These are phyloP conservation scores for Diabrotica balteata DNA, from an alignment of 2,888 invertebrate genomes.

Conservation along the genomic window DNA sequence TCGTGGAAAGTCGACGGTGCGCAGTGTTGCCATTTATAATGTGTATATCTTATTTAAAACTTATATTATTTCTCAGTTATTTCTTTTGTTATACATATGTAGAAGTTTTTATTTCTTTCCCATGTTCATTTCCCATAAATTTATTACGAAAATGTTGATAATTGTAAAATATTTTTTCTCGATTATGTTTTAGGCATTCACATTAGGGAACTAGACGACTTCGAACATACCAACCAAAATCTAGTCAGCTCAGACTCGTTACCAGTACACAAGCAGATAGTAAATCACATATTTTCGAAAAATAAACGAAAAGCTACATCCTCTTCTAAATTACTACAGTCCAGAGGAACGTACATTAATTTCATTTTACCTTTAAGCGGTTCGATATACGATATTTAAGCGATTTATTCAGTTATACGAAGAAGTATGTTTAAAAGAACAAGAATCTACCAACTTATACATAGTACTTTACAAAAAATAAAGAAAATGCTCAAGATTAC, in stretches of 20 bases:
- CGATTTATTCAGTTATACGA: slow-evolving; percentile 88
- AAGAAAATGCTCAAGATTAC: slow-evolving; percentile 64
- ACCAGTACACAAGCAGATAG: slow-evolving; percentile 54
- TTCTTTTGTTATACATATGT: too few species aligned
- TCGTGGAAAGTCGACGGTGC: too few species aligned
- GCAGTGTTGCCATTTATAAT: too few species aligned
- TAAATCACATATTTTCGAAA: slow-evolving; percentile 52
- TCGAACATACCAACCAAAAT: slow-evolving; percentile 19
- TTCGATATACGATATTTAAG: slow-evolving; percentile 77
- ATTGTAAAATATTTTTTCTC: background rate
- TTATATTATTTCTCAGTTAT: too few species aligned
- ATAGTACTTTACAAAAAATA: slow-evolving; percentile 71
- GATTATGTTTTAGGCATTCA: slow-evolving; percentile 43
- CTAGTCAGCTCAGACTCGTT: slow-evolving; percentile 53
- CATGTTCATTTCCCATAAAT: background rate
- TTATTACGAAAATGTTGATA: background rate
- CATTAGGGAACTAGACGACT: slow-evolving; percentile 45
- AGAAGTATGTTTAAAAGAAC: slow-evolving; percentile 71
- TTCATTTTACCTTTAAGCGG: slow-evolving; percentile 90
- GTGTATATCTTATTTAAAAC: too few species aligned
- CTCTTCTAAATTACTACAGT: slow-evolving; percentile 46
- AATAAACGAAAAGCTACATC: slow-evolving; percentile 51
- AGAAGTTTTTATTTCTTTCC: too few species aligned
- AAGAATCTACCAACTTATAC: slow-evolving; percentile 71
- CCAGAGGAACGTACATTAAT: slow-evolving; percentile 61